Evolutionary conservation across 2,113 vertebrate genomes (phyloP), one percentile per base, ranked within the genome.

Genomic region (Crotalus horridus): DNA sequence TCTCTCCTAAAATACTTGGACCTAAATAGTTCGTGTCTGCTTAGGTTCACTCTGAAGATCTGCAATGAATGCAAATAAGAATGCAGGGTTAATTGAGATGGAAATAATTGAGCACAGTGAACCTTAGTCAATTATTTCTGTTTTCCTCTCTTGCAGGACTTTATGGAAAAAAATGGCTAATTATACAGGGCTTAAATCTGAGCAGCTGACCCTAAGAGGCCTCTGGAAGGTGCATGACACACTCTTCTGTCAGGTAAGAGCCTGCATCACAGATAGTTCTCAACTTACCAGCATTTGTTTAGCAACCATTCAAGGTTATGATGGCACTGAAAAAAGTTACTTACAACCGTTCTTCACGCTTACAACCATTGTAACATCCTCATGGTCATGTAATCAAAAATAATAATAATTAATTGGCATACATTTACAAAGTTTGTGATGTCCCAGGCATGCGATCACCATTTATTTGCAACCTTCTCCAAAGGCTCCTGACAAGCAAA

Each of bases 201-300:
- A 96, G 69, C 93, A 95, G 87, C 91, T 97, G 89, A 95, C 94
- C 4, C 94, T 95, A 15, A 92, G 93, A 54, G 97, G 97, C 90
- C 96, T 97, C 8, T 96, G 97, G 96, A 93, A 91, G 20, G 94
- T 98, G n/a, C 97, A 97, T 0, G 97, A 96, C 94, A 96, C 97
- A 0, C 93, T 97, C 0, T 96, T 92, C 92, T 98, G 97, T 93
- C 96, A 96, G 97, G 98, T 98, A 95, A 51, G 86, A 46, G 59
- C 53, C 51, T 64, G 8, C 3, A 46, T 90, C 17, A 6, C 55
- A 64, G 21, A 69, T 26, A 59, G 0, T 29, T 7, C 9, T 12
- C 2, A 1, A 81, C 4, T 23, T 58, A 4, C 1, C 24, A 15
- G 20, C 12, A n/a, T 92, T 48, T 13, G 3, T 51, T n/a, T 6